phyloP scores from a whole-genome alignment of 2,797 vertebrate species.

The Huso huso region DNA sequence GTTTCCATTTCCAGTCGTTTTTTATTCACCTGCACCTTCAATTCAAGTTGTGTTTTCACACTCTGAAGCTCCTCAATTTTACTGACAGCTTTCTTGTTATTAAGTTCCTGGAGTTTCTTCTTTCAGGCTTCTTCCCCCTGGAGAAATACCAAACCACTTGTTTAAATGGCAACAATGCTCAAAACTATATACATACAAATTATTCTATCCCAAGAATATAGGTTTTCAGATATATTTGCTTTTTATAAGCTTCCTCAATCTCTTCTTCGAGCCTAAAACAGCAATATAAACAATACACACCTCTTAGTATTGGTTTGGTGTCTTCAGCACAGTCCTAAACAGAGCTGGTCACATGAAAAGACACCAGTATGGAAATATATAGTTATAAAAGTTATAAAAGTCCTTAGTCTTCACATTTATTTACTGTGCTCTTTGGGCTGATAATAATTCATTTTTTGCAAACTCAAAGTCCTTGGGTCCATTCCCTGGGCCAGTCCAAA shows the following conservation, averaged over 20 bases:
- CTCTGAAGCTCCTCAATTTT: constrained; percentile 76
- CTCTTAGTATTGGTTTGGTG: no score
- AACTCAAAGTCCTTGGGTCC: constrained; percentile 90
- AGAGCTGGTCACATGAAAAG: not conserved
- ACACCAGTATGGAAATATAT: not conserved
- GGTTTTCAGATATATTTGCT: constrained; percentile 39
- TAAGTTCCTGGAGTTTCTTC: constrained; percentile 68
- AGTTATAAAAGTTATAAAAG: not conserved
- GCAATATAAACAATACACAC: no score
- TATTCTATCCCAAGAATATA: not conserved
- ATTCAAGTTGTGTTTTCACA: constrained; percentile 72
- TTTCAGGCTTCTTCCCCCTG: constrained; percentile 72
- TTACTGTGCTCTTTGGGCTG: constrained; percentile 78
- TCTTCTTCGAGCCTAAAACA: constrained; percentile 77
- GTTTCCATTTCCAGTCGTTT: constrained; percentile 81
- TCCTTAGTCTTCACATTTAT: constrained; percentile 31
- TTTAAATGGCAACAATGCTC: not conserved
- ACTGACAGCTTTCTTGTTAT: constrained; percentile 60
- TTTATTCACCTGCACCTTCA: constrained; percentile 70
- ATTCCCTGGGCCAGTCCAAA: constrained; percentile 52
- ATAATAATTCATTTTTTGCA: constrained; percentile 86
- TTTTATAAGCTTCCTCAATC: constrained; percentile 80
- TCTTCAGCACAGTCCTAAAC: not conserved
- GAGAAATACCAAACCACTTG: not conserved
- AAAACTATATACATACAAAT: no score